A percentile compares a stretch with the other conserved stretches of the same genome.
phyloP scores from a whole-genome alignment of 2,113 vertebrate species.

The Protobothrops mucrosquamatus region DNA sequence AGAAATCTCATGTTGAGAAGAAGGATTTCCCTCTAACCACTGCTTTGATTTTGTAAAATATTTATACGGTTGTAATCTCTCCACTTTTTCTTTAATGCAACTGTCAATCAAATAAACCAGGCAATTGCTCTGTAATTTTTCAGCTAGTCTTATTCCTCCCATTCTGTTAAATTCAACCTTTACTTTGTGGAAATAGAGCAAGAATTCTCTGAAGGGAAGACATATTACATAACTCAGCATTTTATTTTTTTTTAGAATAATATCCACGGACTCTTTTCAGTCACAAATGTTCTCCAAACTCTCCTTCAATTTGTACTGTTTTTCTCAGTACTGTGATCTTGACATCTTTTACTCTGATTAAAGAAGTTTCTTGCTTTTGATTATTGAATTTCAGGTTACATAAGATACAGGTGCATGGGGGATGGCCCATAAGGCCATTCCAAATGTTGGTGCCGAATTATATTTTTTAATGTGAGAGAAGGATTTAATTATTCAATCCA shows the following conservation, averaged over 20 bases:
- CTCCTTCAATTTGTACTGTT: neutral
- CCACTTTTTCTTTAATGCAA: neutral
- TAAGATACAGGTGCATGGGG: neutral
- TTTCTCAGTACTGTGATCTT: neutral
- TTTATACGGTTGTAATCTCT: neutral
- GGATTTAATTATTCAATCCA: neutral
- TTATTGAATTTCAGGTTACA: neutral
- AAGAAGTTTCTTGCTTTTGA: neutral
- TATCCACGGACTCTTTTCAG: neutral
- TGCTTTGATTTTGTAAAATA: neutral
- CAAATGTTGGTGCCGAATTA: neutral
- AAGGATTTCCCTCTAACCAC: neutral
- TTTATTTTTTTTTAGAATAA: neutral
- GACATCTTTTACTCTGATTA: neutral
- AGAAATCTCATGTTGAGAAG: neutral
- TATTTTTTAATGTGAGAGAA: neutral
- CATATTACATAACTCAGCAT: neutral
- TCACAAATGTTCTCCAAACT: neutral
- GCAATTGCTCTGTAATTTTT: neutral
- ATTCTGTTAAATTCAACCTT: neutral
- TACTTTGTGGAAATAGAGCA: neutral
- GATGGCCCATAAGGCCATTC: neutral
- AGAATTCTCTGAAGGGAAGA: neutral
- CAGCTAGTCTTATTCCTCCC: neutral
- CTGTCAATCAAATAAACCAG: neutral